These are phyloP conservation scores for Catostylus mosaicus DNA, from an alignment of 30 jellyfish, hydroid and myxozoan genomes.

Conservation along the genomic window DNA sequence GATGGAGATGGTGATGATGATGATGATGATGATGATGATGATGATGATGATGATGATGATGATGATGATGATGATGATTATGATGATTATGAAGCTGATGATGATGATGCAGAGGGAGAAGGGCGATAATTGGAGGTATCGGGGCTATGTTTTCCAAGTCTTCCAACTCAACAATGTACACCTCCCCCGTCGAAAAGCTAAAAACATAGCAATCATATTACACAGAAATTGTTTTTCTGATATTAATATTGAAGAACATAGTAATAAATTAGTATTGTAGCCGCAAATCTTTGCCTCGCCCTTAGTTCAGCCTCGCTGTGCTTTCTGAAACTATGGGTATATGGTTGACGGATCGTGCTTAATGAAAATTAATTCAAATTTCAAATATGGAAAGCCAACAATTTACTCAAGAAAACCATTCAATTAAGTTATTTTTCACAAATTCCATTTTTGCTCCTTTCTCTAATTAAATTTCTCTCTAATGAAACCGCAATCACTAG, in stretches of 20 bases:
- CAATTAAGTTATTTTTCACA: constrained; percentile 13
- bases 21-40: not conserved
- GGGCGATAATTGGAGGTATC: too few species aligned
- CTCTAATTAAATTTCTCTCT: not conserved
- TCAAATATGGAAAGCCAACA: not conserved
- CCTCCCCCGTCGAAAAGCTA: not conserved
- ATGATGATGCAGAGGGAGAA: not conserved
- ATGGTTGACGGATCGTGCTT: not conserved
- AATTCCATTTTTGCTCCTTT: not conserved
- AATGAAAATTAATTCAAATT: not conserved
- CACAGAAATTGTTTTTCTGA: too few species aligned
- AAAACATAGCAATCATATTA: not conserved
- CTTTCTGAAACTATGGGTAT: not conserved
- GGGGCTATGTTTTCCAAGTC: too few species aligned
- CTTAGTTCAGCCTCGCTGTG: not conserved
- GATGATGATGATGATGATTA: too few species aligned
- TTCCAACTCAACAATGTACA: too few species aligned
- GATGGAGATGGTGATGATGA: not conserved
- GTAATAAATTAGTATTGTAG: not conserved
- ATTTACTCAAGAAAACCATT: not conserved
- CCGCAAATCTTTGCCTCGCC: not conserved
- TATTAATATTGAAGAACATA: too few species aligned
- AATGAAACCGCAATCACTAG: not conserved
- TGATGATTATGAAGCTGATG: too few species aligned
- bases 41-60: not conserved